phyloP scores from a whole-genome alignment of 2,888 invertebrate genomes.

The Callinectes sapidus region DNA sequence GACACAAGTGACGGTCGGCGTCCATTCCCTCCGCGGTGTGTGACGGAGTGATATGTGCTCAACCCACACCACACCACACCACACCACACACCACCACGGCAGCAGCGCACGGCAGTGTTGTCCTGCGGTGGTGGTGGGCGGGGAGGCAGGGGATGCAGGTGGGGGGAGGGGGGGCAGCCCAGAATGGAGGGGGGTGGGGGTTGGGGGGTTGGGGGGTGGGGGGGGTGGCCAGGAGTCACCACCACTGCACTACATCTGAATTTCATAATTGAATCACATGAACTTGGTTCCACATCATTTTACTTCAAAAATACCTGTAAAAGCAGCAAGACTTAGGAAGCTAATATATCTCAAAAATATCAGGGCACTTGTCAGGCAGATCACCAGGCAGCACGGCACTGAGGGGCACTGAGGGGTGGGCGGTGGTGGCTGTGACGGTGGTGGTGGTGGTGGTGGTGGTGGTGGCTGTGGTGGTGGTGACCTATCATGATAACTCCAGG shows the following conservation, averaged over 20 bases:
- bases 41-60: not conserved
- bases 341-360: constrained; percentile 28
- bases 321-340: constrained; percentile 39
- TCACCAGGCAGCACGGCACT: not conserved
- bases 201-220: not conserved
- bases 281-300: constrained; percentile 25
- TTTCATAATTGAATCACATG: not conserved
- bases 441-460: not conserved
- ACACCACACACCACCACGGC: not conserved
- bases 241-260: not conserved
- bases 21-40: not conserved
- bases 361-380: constrained; percentile 54
- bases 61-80: not conserved
- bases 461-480: not conserved
- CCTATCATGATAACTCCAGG: not conserved
- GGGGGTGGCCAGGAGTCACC: not conserved
- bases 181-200: not conserved
- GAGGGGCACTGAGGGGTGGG: not conserved
- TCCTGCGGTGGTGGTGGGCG: not conserved
- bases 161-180: not conserved
- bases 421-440: not conserved
- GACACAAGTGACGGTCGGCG: not conserved
- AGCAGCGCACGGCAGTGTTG: not conserved
- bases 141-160: constrained; percentile 15
- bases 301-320: constrained; percentile 41